Conservation (phyloP, 2,888 invertebrate genomes). For the Meganola albula region DNA sequence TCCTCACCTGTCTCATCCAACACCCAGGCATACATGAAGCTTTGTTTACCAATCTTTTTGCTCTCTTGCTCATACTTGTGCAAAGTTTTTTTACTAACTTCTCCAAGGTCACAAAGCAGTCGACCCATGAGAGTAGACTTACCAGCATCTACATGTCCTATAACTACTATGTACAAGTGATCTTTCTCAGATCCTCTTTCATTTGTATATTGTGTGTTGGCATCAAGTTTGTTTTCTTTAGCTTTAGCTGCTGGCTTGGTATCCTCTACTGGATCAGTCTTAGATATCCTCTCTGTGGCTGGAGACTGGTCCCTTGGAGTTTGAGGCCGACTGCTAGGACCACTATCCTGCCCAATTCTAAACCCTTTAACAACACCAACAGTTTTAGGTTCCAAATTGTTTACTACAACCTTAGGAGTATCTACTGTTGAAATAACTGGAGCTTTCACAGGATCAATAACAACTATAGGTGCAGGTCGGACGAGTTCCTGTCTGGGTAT, state of each 20-base stretch:
- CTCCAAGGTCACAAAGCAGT: slow-evolving; percentile 90
- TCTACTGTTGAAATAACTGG: slow-evolving; percentile 39
- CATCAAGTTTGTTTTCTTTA: slow-evolving; percentile 78
- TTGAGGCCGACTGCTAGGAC: slow-evolving; percentile 47
- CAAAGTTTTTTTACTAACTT: slow-evolving; percentile 91
- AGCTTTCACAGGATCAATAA: slow-evolving; percentile 45
- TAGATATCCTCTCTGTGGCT: slow-evolving; percentile 76
- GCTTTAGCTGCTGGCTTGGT: slow-evolving; percentile 55
- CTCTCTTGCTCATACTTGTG: slow-evolving; percentile 99
- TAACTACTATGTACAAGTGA: slow-evolving; percentile 93
- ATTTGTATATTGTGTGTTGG: slow-evolving; percentile 80
- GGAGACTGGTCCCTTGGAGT: slow-evolving; percentile 85
- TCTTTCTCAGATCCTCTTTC: slow-evolving; percentile 90
- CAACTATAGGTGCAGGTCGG: slow-evolving; percentile 35
- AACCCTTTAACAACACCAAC: slow-evolving; percentile 77
- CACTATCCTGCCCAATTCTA: slow-evolving; percentile 55
- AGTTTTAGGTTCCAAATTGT: slow-evolving; percentile 63
- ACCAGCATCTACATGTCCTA: slow-evolving; percentile 98
- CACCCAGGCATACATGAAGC: slow-evolving; percentile 99
- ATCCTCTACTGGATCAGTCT: slow-evolving; percentile 54
- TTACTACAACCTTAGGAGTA: slow-evolving; percentile 55
- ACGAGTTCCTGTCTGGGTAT: slow-evolving; percentile 33
- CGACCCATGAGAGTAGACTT: slow-evolving; percentile 99
- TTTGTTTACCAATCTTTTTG: slow-evolving; percentile 97
- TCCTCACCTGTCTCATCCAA: slow-evolving; percentile 99